phyloP scores from a whole-genome alignment of 2,113 vertebrate genomes.

The Tetrao urogallus region DNA sequence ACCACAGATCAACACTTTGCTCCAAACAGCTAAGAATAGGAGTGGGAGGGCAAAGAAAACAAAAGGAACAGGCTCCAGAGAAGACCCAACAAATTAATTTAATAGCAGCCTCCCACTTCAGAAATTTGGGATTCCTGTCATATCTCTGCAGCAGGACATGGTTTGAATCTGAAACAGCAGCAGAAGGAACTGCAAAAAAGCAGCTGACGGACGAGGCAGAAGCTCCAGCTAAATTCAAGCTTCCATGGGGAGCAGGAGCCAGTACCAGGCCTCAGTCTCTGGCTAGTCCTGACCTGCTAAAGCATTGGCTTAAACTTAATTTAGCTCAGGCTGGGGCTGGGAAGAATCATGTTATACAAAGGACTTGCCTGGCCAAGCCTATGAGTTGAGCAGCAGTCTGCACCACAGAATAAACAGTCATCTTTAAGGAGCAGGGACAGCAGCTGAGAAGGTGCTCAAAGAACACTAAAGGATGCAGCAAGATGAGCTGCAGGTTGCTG shows the following conservation, averaged over 20 bases:
- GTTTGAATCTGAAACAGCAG: neutral
- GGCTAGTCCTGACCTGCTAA: neutral
- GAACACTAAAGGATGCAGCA: neutral
- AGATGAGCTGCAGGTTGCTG: neutral
- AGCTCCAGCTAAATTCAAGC: neutral
- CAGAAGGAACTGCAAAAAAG: neutral
- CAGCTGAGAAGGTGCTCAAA: neutral
- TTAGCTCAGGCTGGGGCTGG: neutral
- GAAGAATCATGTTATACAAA: neutral
- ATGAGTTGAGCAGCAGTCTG: neutral
- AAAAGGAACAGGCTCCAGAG: slow-evolving; percentile 1
- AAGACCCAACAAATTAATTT: neutral
- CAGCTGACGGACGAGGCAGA: neutral
- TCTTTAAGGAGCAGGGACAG: neutral
- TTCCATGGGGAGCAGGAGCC: neutral
- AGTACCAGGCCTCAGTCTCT: neutral
- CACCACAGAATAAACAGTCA: neutral
- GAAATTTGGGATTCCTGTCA: neutral
- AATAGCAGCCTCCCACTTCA: neutral
- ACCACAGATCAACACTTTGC: neutral
- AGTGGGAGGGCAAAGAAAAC: neutral
- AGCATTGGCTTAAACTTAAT: neutral
- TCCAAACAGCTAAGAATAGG: neutral
- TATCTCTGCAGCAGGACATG: neutral
- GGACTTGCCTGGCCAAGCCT: neutral